A percentile compares a stretch with the other conserved stretches of the same genome.
Evolutionary conservation across 2,113 vertebrate genomes (phyloP).

Genomic region (Charadrius vociferus): DNA sequence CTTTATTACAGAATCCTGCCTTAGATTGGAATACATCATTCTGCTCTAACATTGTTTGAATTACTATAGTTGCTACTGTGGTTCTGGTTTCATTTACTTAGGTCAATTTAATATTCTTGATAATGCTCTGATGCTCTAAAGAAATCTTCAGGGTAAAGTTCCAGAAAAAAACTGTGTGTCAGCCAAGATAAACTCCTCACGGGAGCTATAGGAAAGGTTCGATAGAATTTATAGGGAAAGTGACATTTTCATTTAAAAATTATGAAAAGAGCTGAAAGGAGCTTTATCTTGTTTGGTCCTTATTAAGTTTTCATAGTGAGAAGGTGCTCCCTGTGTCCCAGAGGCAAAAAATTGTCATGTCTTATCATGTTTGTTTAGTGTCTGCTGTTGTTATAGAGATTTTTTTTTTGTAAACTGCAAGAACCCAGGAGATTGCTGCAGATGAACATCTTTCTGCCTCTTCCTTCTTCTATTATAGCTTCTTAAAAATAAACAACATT

Average conservation of each 20-base stretch:
- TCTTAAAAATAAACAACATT: neutral
- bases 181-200: neutral
- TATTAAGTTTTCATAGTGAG: neutral
- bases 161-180: neutral
- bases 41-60: neutral
- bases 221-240: neutral
- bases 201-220: neutral
- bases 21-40: neutral
- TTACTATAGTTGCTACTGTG: neutral
- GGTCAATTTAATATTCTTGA: neutral
- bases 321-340: neutral
- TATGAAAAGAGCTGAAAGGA: neutral
- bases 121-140: neutral
- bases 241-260: slow-evolving; percentile 34
- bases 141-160: neutral
- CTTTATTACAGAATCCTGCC: neutral
- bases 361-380: neutral
- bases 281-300: neutral
- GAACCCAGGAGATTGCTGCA: neutral
- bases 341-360: neutral
- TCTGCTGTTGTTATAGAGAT: neutral
- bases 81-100: neutral
- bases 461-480: neutral
- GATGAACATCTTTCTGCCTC: neutral
- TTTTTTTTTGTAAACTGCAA: neutral